These are phyloP conservation scores for Nomada ruficornis DNA, from an alignment of 2,888 invertebrate genomes.

Conservation along the genomic window DNA sequence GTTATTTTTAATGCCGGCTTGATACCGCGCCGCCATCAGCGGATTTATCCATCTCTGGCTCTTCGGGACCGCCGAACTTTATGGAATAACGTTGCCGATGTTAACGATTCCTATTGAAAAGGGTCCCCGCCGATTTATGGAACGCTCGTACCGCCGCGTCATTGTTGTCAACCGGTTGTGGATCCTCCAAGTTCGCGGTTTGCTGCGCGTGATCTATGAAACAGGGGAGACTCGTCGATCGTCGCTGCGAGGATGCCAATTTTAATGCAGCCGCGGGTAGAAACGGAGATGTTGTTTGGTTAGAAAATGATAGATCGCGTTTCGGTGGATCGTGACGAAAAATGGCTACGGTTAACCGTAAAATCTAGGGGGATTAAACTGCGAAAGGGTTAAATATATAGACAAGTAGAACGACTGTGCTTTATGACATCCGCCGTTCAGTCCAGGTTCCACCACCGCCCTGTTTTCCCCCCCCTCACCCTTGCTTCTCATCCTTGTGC, in stretches of 20 bases:
- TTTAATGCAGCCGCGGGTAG: constrained; percentile 27
- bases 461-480: neutral
- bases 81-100: constrained; percentile 64
- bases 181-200: constrained; percentile 27
- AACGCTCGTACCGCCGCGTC: constrained; percentile 33
- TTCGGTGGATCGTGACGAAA: no score
- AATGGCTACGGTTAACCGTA: no score
- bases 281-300: neutral
- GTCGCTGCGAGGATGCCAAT: constrained; percentile 35
- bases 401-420: no score
- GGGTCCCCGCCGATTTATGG: constrained; percentile 59
- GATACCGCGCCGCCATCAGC: constrained; percentile 52
- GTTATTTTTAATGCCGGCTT: constrained; percentile 71
- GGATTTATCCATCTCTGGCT: constrained; percentile 63
- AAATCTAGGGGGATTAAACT: no score
- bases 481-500: no score
- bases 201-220: constrained; percentile 49
- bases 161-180: constrained; percentile 33
- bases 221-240: constrained; percentile 30
- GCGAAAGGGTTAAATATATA: neutral
- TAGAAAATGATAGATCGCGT: neutral
- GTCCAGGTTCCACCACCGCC: no score
- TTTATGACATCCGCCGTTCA: no score
- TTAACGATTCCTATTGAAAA: constrained; percentile 64
- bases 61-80: constrained; percentile 46